Conservation (phyloP, 2,113 vertebrate species). For the Platysteira castanea region DNA sequence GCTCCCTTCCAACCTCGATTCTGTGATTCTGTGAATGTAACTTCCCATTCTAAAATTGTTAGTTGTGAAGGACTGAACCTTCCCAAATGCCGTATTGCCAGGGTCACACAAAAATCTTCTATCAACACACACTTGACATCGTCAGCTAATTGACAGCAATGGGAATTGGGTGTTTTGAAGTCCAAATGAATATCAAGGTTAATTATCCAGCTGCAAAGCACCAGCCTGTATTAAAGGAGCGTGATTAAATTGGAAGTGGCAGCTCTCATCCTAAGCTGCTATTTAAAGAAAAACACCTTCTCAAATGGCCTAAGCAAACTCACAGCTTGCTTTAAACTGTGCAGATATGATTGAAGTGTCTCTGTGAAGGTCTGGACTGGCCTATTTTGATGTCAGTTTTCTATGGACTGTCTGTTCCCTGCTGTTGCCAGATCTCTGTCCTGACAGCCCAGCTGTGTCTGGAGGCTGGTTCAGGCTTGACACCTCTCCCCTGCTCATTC, state of each 20-base stretch:
- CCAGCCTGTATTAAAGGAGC: background rate
- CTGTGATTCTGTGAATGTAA: background rate
- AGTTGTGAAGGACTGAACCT: background rate
- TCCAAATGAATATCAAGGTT: constrained; percentile 41
- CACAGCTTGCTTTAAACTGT: background rate
- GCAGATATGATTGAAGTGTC: background rate
- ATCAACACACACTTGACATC: background rate
- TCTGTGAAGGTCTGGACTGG: background rate
- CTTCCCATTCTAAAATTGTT: background rate
- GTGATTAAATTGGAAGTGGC: constrained; percentile 7
- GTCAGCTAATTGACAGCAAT: constrained; percentile 40
- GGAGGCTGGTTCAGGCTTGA: background rate
- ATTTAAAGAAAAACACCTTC: constrained; percentile 27
- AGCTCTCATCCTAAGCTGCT: background rate
- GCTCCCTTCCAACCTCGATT: background rate
- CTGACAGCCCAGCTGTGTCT: background rate
- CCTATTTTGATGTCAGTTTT: background rate
- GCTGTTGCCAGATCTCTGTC: background rate
- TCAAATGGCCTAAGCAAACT: background rate
- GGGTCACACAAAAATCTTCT: background rate
- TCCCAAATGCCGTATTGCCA: background rate
- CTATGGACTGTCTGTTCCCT: background rate
- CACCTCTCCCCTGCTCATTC: background rate
- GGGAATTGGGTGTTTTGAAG: constrained; percentile 22
- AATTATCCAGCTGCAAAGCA: constrained; percentile 38